Conservation (phyloP, 2,888 invertebrate genomes). For the Folsomia manolachei region DNA sequence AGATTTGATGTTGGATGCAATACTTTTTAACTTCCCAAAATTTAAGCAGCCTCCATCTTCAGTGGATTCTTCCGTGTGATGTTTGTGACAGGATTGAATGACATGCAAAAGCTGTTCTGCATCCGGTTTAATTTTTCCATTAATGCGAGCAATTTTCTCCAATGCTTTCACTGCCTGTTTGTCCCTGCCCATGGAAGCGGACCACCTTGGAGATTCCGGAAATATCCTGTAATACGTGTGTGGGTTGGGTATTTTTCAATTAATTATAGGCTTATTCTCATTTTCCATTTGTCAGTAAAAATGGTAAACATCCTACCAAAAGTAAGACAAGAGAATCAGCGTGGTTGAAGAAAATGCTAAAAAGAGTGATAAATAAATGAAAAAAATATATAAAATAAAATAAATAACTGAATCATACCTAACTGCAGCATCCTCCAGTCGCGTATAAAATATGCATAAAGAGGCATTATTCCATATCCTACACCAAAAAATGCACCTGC, state of each 20-base stretch:
- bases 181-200: slow-evolving; percentile 39
- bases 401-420: too few relatives aligned
- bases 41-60: slow-evolving; percentile 9
- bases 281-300: too few relatives aligned
- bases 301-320: slow-evolving; percentile 34
- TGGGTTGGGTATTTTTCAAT: too few relatives aligned
- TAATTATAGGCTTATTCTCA: too few relatives aligned
- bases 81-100: slow-evolving; percentile 31
- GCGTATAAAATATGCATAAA: slow-evolving; percentile 40
- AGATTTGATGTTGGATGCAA: slow-evolving; percentile 17
- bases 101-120: slow-evolving; percentile 23
- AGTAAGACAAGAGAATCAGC: slow-evolving; percentile 31
- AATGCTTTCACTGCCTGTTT: slow-evolving; percentile 39
- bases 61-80: neutral
- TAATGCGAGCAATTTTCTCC: slow-evolving; percentile 35
- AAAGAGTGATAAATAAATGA: too few relatives aligned
- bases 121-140: slow-evolving; percentile 28
- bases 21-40: slow-evolving; percentile 1
- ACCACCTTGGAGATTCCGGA: slow-evolving; percentile 47
- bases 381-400: too few relatives aligned
- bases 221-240: too few relatives aligned
- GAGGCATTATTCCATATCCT: slow-evolving; percentile 37
- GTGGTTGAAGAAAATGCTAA: slow-evolving; percentile 40
- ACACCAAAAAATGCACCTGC: slow-evolving; percentile 26
- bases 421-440: slow-evolving; percentile 40